Evolutionary conservation across 2,113 vertebrate genomes (phyloP).

Genomic region (Sceloporus tristichus): DNA sequence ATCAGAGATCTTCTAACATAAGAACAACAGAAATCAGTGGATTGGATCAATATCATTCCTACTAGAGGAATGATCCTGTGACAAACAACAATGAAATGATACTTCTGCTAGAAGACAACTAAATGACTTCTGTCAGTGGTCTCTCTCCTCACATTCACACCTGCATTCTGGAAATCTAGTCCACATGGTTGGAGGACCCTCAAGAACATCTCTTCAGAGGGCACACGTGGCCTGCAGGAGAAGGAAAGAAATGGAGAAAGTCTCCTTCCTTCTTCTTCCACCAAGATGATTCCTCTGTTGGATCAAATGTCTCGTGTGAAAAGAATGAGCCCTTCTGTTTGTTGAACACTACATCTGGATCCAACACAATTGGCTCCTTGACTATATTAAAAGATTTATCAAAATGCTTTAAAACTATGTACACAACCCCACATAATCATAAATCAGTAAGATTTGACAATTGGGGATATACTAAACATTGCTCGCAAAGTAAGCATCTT

Average conservation of each 20-base stretch:
- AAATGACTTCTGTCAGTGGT: neutral
- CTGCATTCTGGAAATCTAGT: neutral
- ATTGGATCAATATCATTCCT: neutral
- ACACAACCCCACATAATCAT: neutral
- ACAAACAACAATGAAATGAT: neutral
- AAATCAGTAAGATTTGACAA: neutral
- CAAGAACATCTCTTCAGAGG: neutral
- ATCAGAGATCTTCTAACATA: constrained; percentile 16
- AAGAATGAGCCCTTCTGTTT: neutral
- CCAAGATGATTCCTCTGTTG: neutral
- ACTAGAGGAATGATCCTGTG: neutral
- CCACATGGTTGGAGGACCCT: neutral
- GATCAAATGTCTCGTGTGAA: neutral
- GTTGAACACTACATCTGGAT: neutral
- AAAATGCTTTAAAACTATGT: neutral
- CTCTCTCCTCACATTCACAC: neutral
- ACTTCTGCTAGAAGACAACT: neutral
- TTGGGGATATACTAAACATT: neutral
- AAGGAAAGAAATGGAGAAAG: neutral
- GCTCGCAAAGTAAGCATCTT: neutral
- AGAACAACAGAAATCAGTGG: constrained; percentile 4
- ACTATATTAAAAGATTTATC: neutral
- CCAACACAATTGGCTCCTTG: neutral
- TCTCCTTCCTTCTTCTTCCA: neutral
- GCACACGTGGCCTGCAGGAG: neutral